Conservation (phyloP, 2,113 vertebrate species). For the Kobus ellipsiprymnus region DNA sequence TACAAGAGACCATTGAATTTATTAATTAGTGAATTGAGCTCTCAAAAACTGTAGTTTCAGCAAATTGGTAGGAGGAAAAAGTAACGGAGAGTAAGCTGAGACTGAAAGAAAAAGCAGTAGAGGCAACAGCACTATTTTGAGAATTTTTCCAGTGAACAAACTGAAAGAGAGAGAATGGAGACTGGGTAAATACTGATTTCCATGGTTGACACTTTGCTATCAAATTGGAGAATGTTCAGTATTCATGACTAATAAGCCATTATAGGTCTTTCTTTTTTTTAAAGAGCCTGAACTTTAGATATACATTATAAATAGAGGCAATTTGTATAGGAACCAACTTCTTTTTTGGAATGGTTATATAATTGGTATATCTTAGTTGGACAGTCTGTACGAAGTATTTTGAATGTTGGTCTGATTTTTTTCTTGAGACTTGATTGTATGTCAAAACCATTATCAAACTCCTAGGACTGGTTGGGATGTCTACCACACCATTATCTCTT, state of each 20-base stretch:
- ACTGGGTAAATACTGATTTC: not conserved
- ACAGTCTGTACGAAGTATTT: not conserved
- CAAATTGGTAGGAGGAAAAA: conserved; percentile 43
- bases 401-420: not conserved
- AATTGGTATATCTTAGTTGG: not conserved
- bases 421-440: not conserved
- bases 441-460: not conserved
- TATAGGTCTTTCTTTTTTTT: not conserved
- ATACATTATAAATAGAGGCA: not conserved
- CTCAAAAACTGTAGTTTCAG: conserved; percentile 36
- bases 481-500: not conserved
- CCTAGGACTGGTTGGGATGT: not conserved
- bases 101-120: not conserved
- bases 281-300: not conserved
- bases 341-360: not conserved
- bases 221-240: not conserved
- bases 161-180: not conserved
- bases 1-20: conserved; percentile 62
- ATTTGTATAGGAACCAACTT: not conserved
- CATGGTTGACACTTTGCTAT: not conserved
- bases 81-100: conserved; percentile 33
- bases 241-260: not conserved
- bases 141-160: not conserved
- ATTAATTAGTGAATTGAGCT: conserved; percentile 64
- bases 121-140: not conserved